These are phyloP conservation scores for Agrypnus murinus DNA, from an alignment of 2,888 invertebrate species.

Conservation along the genomic window DNA sequence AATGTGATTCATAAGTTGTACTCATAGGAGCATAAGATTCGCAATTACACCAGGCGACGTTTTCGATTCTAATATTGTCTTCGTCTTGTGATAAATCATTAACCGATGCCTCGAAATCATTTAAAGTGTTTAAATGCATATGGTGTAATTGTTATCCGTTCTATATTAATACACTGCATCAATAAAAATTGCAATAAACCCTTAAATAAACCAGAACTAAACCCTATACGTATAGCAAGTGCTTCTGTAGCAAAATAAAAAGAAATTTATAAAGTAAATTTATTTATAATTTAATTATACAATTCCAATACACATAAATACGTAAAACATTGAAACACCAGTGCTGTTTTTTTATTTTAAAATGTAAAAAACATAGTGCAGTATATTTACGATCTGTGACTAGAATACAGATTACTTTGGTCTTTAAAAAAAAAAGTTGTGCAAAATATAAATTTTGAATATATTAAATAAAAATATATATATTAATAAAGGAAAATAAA, in stretches of 20 bases:
- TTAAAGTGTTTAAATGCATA: no score
- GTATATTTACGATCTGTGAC: slow-evolving; percentile 55
- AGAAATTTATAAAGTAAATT: slow-evolving; percentile 42
- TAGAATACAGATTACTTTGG: slow-evolving; percentile 56
- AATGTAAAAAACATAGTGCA: slow-evolving; percentile 55
- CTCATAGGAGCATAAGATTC: no score
- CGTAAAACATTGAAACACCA: slow-evolving; percentile 54
- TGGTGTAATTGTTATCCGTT: no score
- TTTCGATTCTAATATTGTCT: no score
- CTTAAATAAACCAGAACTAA: no score
- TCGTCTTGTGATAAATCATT: no score
- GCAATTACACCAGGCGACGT: no score
- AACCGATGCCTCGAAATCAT: no score
- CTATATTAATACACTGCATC: no score
- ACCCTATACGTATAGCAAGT: no score
- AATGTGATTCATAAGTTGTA: no score
- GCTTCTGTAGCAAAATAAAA: neutral
- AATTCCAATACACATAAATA: slow-evolving; percentile 54
- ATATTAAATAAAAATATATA: slow-evolving; percentile 12
- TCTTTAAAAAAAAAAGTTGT: slow-evolving; percentile 41
- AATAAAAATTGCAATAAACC: no score
- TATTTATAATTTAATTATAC: slow-evolving; percentile 53
- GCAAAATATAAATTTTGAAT: slow-evolving; percentile 32
- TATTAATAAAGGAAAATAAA: neutral
- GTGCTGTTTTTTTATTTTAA: slow-evolving; percentile 51